Percentiles rank a stretch among this genome's conserved stretches.
phyloP scores from a whole-genome alignment of 1,140 invertebrate species.

The Trichoplusia ni region DNA sequence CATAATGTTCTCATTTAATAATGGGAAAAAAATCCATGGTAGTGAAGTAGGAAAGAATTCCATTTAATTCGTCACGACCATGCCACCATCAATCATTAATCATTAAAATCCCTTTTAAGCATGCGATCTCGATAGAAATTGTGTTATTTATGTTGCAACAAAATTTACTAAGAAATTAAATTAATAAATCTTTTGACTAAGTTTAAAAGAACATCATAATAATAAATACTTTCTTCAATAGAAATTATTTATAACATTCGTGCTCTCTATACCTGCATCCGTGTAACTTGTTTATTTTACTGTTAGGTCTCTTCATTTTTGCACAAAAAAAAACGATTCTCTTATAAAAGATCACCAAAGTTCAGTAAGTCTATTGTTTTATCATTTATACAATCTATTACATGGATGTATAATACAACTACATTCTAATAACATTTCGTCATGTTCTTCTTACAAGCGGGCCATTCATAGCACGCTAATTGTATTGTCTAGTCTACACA shows the following conservation, averaged over 20 bases:
- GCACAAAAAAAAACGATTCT: too few relatives aligned
- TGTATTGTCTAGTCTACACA: slow-evolving; percentile 16
- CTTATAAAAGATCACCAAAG: too few relatives aligned
- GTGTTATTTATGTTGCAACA: not conserved
- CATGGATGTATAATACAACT: not conserved
- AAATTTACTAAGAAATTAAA: too few relatives aligned
- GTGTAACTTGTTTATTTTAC: too few relatives aligned
- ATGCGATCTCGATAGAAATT: not conserved
- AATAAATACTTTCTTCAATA: too few relatives aligned
- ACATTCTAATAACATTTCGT: slow-evolving; percentile 20
- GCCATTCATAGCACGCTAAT: slow-evolving; percentile 19
- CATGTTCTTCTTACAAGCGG: slow-evolving; percentile 20
- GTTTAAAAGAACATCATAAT: too few relatives aligned
- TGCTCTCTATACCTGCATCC: too few relatives aligned
- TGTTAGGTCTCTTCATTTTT: too few relatives aligned
- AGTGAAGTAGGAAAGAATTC: not conserved
- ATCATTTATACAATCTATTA: not conserved
- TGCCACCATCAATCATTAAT: slow-evolving; percentile 10
- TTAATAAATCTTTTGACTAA: too few relatives aligned
- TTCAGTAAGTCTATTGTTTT: too few relatives aligned
- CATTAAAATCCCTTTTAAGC: not conserved
- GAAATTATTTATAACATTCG: too few relatives aligned
- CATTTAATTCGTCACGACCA: slow-evolving; percentile 29
- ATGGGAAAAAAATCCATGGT: not conserved
- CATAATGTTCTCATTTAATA: not conserved